Evolutionary conservation across 2,797 vertebrate species (phyloP), one percentile per base, ranked within the genome.

Genomic region (Poliocrania exsul): DNA sequence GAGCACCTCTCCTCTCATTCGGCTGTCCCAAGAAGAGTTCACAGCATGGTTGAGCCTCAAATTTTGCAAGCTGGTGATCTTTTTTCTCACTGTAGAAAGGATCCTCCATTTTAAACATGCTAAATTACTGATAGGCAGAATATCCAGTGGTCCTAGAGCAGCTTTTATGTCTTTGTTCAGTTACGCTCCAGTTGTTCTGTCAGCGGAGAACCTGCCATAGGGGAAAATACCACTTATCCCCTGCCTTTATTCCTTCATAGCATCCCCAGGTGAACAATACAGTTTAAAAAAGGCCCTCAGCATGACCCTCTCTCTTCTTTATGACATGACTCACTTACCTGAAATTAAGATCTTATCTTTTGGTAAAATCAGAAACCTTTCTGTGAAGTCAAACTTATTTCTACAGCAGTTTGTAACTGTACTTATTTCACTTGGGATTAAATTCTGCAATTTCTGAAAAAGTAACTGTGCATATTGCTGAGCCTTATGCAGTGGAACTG

Each of bases 171-270:
- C 25, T 92, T 74, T 81, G 50, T 62, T 92, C 58, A 58, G 69
- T 86, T 88, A 91, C 0, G 62, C 91, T 93, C 90, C 62, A 95
- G 73, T 93, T 92, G 82, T 56, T 91, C 58, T 11, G 5, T 92
- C 80, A 90, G 73, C 77, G 70, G 66, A 92, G 80, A 91, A 81
- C 47, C 77, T 88, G 88, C 93, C 93, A 61, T 56, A 70, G 90
- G 93, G 90, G 77, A 96, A 95, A 95, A 90, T 31, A 69, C 15
- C 66, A 95, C 93, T 95, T 92, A 94, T 0, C 3, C 13, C 29
- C 24, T 72, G 37, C 84, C 40, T 47, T 92, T 95, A 69, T 51
- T 81, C 54, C 56, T 95, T 78, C 29, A 19, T 6, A 91, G 11
- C 56, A 90, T 74, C 44, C 66, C 70, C 54, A 93, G 80, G 82